Conservation (phyloP, 2,113 vertebrate genomes). For the Columbina picui region DNA sequence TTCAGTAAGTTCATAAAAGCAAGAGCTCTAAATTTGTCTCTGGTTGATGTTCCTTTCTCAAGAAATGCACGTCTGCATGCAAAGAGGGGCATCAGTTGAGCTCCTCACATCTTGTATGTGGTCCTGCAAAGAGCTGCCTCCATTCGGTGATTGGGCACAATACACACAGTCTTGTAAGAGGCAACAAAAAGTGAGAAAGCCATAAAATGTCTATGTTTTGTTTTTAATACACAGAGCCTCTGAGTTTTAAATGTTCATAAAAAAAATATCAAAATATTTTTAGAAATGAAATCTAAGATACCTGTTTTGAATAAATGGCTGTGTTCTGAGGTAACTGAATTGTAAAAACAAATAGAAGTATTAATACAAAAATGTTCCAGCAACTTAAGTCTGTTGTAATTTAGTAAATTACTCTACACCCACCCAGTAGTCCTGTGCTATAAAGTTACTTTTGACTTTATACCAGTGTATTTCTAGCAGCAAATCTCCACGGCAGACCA, state of each 20-base stretch:
- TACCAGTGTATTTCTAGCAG: constrained; percentile 3
- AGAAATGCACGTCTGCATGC: background rate
- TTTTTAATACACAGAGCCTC: background rate
- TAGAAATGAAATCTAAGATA: constrained; percentile 50
- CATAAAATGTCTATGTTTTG: background rate
- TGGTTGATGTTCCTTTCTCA: background rate
- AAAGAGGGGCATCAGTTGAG: background rate
- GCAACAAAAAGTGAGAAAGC: constrained; percentile 10
- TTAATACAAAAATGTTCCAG: constrained; percentile 58
- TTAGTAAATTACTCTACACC: constrained; percentile 48
- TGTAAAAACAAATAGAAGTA: constrained; percentile 56
- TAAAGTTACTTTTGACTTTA: constrained; percentile 51
- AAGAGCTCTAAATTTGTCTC: background rate
- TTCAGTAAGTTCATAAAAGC: background rate
- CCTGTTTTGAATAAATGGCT: constrained; percentile 51
- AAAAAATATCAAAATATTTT: constrained; percentile 40
- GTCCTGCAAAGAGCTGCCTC: background rate
- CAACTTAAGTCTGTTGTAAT: constrained; percentile 49
- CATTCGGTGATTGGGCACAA: background rate
- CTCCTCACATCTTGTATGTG: background rate
- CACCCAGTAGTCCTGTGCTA: background rate
- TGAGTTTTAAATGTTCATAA: constrained; percentile 34
- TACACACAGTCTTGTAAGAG: background rate
- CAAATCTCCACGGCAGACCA: constrained; percentile 13
- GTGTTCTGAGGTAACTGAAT: constrained; percentile 36